Percentiles rank a stretch among this genome's conserved stretches.
Conservation (phyloP, 2,797 vertebrate species). For the Pseudocheirus occidentalis region DNA sequence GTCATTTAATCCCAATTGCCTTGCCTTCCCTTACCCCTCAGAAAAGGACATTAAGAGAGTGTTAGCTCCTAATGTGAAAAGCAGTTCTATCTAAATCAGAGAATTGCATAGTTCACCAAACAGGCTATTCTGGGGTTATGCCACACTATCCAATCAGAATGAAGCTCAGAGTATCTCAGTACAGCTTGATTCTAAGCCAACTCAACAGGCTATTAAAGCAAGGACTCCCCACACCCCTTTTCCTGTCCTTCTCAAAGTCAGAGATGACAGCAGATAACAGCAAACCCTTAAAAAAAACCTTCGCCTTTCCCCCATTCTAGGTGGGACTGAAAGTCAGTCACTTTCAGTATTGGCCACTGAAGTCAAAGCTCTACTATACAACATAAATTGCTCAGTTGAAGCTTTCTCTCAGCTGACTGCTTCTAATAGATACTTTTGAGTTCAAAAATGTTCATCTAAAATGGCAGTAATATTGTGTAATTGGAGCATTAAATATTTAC, state of each 20-base stretch:
- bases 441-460: too few species aligned
- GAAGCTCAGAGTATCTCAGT: neutral
- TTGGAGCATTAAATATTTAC: neutral
- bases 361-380: neutral
- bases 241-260: neutral
- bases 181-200: neutral
- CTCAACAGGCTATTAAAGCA: neutral
- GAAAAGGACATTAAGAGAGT: neutral
- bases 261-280: neutral
- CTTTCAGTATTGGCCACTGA: neutral
- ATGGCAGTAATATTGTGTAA: too few species aligned
- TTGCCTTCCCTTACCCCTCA: too few species aligned
- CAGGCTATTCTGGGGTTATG: neutral
- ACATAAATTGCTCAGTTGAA: neutral
- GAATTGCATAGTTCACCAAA: neutral
- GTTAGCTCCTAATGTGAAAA: neutral
- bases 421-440: neutral
- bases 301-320: neutral
- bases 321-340: neutral
- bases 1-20: too few species aligned
- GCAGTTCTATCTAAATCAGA: neutral
- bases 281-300: neutral
- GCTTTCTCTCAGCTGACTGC: neutral
- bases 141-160: neutral
- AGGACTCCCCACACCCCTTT: neutral